These are phyloP conservation scores for Melanotus villosus DNA, from an alignment of 2,888 invertebrate genomes.

Conservation along the genomic window DNA sequence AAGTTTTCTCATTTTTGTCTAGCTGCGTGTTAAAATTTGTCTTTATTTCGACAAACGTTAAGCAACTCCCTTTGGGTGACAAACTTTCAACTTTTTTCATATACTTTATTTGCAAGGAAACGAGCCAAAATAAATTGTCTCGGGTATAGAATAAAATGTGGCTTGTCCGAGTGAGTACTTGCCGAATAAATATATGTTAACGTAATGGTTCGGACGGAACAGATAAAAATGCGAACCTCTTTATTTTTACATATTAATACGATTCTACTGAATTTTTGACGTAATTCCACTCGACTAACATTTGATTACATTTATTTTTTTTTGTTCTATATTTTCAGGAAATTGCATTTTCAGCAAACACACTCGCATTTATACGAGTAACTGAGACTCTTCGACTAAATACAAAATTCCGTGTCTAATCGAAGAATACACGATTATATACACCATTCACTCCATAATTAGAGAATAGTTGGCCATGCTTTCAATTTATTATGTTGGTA, in stretches of 20 bases:
- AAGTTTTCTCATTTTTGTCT: constrained; percentile 30
- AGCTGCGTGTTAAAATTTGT: constrained; percentile 1
- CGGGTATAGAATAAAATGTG: background rate
- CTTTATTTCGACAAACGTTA: constrained; percentile 27
- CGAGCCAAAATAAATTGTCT: background rate
- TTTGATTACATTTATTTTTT: no score
- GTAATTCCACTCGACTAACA: background rate
- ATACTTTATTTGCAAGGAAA: background rate
- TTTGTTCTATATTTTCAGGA: no score
- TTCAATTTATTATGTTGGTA: no score
- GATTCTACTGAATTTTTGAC: background rate
- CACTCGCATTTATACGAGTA: no score
- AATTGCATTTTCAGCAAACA: no score
- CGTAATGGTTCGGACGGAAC: background rate
- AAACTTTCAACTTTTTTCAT: background rate
- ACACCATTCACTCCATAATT: no score
- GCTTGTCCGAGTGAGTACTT: no score
- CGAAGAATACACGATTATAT: no score
- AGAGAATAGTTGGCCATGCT: no score
- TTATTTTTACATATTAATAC: constrained; percentile 3
- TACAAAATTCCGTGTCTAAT: no score
- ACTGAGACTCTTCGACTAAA: no score
- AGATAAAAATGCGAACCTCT: background rate
- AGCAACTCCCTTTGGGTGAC: background rate
- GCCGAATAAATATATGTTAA: no score